Evolutionary conservation across 2,113 vertebrate species (phyloP).

Genomic region (Xyrauchen texanus): DNA sequence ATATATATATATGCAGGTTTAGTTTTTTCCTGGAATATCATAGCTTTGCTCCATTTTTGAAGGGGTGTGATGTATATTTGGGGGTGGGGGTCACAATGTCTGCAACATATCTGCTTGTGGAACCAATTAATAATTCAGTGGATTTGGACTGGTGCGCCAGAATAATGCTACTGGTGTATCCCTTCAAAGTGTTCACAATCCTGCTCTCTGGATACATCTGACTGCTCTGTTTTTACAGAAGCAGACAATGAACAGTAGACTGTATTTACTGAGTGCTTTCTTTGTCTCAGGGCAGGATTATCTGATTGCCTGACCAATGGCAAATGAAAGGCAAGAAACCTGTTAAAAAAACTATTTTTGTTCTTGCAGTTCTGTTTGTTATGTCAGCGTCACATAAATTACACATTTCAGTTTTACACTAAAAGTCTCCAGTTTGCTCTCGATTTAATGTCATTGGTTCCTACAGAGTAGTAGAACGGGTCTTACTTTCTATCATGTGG

Average conservation of each 20-base stretch:
- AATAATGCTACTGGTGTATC: conserved; percentile 14
- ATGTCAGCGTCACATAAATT: too few species aligned
- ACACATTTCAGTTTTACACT: too few species aligned
- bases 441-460: too few species aligned
- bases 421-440: too few species aligned
- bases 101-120: conserved; percentile 34
- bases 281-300: too few species aligned
- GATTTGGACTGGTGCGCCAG: neutral
- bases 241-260: neutral
- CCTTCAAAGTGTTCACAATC: conserved; percentile 1
- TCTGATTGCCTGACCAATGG: too few species aligned
- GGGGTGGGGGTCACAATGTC: conserved; percentile 3
- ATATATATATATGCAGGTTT: neutral
- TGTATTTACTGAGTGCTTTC: neutral
- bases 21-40: neutral
- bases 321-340: too few species aligned
- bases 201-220: conserved; percentile 7
- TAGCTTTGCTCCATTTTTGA: conserved; percentile 4
- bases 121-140: conserved; percentile 51
- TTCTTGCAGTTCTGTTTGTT: too few species aligned
- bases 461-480: neutral
- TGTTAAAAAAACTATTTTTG: too few species aligned
- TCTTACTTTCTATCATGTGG: conserved; percentile 7
- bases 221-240: neutral
- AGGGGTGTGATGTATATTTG: conserved; percentile 3